Percentiles rank a stretch among this genome's conserved stretches.
These are phyloP conservation scores for Zapus hudsonius DNA, from an alignment of 2,113 vertebrate genomes.

Conservation along the genomic window DNA sequence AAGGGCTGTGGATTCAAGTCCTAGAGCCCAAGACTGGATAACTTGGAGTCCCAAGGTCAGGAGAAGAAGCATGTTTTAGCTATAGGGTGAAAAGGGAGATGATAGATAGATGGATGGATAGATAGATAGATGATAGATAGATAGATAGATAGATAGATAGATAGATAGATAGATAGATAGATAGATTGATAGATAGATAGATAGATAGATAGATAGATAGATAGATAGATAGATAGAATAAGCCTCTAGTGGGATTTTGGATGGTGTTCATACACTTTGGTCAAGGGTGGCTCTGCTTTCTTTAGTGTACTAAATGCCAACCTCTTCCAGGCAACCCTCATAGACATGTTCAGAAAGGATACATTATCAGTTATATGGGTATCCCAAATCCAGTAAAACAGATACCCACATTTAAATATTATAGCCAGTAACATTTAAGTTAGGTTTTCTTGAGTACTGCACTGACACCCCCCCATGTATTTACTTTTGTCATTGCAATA, in stretches of 20 bases:
- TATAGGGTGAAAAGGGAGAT: background rate
- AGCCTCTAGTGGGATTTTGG: background rate
- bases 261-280: background rate
- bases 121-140: too few species aligned
- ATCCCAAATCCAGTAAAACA: background rate
- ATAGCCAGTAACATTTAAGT: background rate
- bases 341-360: background rate
- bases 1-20: too few species aligned
- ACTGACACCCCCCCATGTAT: background rate
- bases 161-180: background rate
- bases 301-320: background rate
- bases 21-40: background rate
- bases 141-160: background rate
- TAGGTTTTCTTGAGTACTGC: background rate
- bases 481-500: background rate
- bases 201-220: too few species aligned
- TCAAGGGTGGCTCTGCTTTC: background rate
- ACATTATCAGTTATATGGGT: too few species aligned
- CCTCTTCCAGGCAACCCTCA: background rate
- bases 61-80: background rate
- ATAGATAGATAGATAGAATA: background rate
- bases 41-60: background rate
- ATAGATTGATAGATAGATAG: background rate
- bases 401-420: background rate
- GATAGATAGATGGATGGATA: background rate